Conservation (phyloP, 2,797 vertebrate species). For the Carduelis carduelis region DNA sequence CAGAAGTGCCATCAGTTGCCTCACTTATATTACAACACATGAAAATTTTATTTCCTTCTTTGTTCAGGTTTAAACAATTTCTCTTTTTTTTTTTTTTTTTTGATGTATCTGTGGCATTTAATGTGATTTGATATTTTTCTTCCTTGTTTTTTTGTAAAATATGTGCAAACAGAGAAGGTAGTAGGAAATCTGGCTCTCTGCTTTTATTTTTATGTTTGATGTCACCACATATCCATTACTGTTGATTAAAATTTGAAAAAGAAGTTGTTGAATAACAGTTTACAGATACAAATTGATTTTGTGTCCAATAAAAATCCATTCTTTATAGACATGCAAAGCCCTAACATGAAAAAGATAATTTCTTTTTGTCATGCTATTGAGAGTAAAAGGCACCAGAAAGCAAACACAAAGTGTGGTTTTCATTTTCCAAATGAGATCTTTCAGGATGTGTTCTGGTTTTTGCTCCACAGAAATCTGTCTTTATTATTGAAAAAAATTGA, state of each 20-base stretch:
- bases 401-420: not conserved
- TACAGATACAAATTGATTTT: not conserved
- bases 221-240: not conserved
- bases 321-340: not conserved
- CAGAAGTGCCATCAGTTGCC: not conserved
- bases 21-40: not conserved
- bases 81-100: not conserved
- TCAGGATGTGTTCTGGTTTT: not conserved
- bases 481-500: not conserved
- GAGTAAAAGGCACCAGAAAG: not conserved
- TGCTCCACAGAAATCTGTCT: not conserved
- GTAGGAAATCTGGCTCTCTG: not conserved
- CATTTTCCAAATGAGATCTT: not conserved
- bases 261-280: not conserved
- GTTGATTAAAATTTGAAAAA: not conserved
- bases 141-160: not conserved
- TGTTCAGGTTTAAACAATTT: not conserved
- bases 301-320: not conserved
- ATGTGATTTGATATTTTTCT: not conserved
- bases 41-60: not conserved
- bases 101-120: not conserved
- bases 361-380: not conserved
- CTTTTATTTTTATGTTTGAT: not conserved
- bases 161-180: not conserved
- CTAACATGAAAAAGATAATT: not conserved